Percentiles rank a stretch among this genome's conserved stretches.
Conservation (phyloP, 2,113 vertebrate genomes). For the Sorex fumeus region DNA sequence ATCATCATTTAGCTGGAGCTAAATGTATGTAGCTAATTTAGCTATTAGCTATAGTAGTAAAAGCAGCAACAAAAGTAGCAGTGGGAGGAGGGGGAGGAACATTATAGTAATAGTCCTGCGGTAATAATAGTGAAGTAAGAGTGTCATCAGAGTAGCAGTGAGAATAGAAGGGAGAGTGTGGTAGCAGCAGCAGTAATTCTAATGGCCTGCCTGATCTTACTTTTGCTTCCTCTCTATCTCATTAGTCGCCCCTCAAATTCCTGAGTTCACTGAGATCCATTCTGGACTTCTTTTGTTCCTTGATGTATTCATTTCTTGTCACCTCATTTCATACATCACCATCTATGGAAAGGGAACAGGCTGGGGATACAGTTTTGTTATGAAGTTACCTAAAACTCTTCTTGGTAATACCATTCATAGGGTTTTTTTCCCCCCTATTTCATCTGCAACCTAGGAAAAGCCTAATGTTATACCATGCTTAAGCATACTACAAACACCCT, state of each 20-base stretch:
- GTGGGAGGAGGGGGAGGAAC: too few species aligned
- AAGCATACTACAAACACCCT: background rate
- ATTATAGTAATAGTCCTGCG: too few species aligned
- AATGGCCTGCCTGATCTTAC: background rate
- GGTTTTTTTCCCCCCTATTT: background rate
- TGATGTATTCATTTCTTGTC: background rate
- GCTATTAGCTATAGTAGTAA: rapidly evolving
- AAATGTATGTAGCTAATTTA: too few species aligned
- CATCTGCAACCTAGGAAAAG: background rate
- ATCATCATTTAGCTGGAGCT: too few species aligned
- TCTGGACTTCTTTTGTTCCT: background rate
- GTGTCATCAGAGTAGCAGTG: too few species aligned
- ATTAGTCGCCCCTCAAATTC: background rate
- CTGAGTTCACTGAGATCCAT: background rate
- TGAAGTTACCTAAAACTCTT: background rate
- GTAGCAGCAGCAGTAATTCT: background rate
- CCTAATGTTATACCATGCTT: background rate
- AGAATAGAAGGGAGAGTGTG: too few species aligned
- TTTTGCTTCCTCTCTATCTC: background rate
- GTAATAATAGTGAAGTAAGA: too few species aligned
- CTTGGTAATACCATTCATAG: background rate
- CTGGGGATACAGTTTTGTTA: background rate
- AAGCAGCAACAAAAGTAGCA: too few species aligned
- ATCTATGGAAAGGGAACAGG: rapidly evolving
- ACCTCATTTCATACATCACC: too few species aligned